phyloP scores from a whole-genome alignment of 2,888 invertebrate genomes.

The Hirtodrosophila trivittata region DNA sequence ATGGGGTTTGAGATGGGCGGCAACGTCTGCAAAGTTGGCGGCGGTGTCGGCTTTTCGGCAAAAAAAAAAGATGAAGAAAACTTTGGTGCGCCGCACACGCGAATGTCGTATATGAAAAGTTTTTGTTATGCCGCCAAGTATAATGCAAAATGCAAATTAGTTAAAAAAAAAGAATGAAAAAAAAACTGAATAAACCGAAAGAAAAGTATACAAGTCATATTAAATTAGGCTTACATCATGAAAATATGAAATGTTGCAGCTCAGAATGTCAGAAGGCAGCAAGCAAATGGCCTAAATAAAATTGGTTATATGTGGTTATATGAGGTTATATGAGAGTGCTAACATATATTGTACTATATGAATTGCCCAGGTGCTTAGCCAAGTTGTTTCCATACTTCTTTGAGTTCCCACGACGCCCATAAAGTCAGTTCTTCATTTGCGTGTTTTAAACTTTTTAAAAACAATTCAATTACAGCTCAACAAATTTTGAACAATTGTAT shows the following conservation, averaged over 20 bases:
- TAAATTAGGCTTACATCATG: constrained; percentile 55
- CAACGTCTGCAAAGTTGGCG: not conserved
- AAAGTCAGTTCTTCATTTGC: constrained; percentile 36
- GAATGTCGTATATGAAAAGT: constrained; percentile 73
- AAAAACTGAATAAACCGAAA: constrained; percentile 6
- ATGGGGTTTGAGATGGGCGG: not conserved
- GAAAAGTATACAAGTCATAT: constrained; percentile 39
- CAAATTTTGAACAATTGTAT: constrained; percentile 45
- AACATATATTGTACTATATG: constrained; percentile 17
- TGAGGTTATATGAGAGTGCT: not conserved
- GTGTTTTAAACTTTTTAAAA: constrained; percentile 49
- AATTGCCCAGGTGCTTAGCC: constrained; percentile 10
- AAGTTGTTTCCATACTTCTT: constrained; percentile 6
- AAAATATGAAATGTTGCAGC: constrained; percentile 1
- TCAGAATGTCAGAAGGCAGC: constrained; percentile 6
- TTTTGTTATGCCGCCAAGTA: constrained; percentile 37
- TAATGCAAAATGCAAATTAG: constrained; percentile 72
- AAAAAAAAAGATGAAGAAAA: constrained; percentile 34
- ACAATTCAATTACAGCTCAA: constrained; percentile 53
- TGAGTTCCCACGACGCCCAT: constrained; percentile 45
- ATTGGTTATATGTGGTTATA: constrained; percentile 16
- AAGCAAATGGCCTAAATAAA: constrained; percentile 25
- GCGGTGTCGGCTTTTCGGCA: constrained; percentile 57
- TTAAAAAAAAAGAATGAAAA: constrained; percentile 26
- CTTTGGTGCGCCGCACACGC: constrained; percentile 57